A percentile compares a stretch with the other conserved stretches of the same genome.
phyloP scores from a whole-genome alignment of 2,113 vertebrate species.

The Daphoenositta chrysoptera region DNA sequence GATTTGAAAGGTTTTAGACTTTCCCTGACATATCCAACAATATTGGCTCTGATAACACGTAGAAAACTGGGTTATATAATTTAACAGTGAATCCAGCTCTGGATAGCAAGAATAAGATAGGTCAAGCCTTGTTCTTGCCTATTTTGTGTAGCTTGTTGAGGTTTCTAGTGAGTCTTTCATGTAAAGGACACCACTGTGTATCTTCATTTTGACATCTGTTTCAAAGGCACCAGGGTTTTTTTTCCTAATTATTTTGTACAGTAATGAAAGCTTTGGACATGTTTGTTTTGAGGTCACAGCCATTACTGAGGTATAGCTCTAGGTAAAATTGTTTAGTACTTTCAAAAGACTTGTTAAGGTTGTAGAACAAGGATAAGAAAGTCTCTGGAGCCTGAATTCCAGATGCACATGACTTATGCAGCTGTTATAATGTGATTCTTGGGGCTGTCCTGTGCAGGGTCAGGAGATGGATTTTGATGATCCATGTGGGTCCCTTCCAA shows the following conservation, averaged over 20 bases:
- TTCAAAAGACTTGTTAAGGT: neutral
- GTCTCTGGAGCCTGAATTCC: neutral
- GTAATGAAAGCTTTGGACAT: neutral
- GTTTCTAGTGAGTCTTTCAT: neutral
- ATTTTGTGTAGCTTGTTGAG: neutral
- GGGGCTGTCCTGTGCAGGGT: neutral
- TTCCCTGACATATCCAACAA: neutral
- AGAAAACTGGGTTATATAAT: neutral
- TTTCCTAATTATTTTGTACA: neutral
- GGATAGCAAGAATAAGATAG: neutral
- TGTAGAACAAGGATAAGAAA: neutral
- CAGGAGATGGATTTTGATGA: neutral
- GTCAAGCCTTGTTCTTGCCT: neutral
- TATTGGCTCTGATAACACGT: neutral
- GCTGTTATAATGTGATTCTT: neutral
- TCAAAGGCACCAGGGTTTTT: neutral
- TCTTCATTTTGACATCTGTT: neutral
- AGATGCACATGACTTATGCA: fast-evolving
- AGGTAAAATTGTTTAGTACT: neutral
- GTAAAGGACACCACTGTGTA: neutral
- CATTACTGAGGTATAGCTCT: neutral
- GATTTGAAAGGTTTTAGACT: neutral
- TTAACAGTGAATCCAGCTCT: neutral
- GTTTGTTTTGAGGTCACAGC: neutral
- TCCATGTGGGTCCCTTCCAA: neutral